A percentile compares a stretch with the other conserved stretches of the same genome.
These are phyloP conservation scores for Ashinkailepas kermadecensis DNA, from an alignment of 2,888 invertebrate genomes.

Conservation along the genomic window DNA sequence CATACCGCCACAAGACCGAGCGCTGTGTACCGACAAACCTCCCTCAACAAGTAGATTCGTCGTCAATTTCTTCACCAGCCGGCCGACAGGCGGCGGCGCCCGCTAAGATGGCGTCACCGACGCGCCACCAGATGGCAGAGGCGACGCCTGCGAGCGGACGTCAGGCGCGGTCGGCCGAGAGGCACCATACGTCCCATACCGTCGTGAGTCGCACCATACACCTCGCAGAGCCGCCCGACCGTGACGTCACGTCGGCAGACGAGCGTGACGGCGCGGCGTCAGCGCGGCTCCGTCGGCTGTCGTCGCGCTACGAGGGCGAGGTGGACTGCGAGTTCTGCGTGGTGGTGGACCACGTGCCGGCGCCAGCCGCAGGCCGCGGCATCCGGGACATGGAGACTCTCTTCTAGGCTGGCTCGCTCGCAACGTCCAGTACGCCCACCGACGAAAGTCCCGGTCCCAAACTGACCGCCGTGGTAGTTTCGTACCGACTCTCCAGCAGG, in stretches of 20 bases:
- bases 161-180: not conserved
- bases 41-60: not conserved
- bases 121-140: not conserved
- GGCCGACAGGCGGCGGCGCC: not conserved
- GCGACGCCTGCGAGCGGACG: too few species aligned
- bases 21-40: not conserved
- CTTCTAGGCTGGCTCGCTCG: not conserved
- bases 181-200: not conserved
- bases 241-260: too few species aligned
- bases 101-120: not conserved
- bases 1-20: not conserved
- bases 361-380: not conserved
- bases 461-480: too few species aligned
- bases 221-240: not conserved
- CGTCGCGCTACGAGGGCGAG: not conserved
- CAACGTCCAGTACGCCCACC: too few species aligned
- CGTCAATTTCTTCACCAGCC: not conserved
- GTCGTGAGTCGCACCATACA: not conserved
- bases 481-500: too few species aligned
- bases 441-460: too few species aligned
- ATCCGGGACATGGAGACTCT: not conserved
- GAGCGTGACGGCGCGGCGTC: not conserved
- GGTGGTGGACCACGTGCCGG: not conserved
- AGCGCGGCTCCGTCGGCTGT: not conserved
- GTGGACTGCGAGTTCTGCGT: slow-evolving; percentile 6